phyloP scores from a whole-genome alignment of 2,113 vertebrate species.

The Catagonus wagneri region DNA sequence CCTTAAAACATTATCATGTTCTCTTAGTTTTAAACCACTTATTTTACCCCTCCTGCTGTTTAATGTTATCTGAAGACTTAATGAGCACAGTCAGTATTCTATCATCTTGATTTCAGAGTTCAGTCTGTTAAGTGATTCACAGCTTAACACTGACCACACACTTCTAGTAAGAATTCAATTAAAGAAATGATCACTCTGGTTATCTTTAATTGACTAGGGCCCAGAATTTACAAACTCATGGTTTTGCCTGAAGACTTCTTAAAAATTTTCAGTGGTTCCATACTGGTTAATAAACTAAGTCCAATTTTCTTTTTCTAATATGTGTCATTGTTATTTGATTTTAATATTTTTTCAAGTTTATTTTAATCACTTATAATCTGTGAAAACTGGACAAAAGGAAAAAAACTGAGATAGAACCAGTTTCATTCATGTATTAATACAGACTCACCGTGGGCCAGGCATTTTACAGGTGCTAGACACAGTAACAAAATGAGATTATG shows the following conservation, averaged over 20 bases:
- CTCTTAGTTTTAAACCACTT: neutral
- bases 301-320: neutral
- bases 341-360: neutral
- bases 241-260: neutral
- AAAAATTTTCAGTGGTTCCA: neutral
- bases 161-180: neutral
- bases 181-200: neutral
- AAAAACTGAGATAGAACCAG: neutral
- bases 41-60: neutral
- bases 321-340: neutral
- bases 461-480: neutral
- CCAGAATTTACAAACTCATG: neutral
- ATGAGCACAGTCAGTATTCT: neutral
- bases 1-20: neutral
- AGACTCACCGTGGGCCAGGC: neutral
- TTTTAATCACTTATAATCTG: neutral
- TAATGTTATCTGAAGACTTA: neutral
- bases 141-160: neutral
- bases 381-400: neutral
- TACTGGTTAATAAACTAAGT: neutral
- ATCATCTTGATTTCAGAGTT: neutral
- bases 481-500: neutral
- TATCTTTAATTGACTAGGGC: neutral
- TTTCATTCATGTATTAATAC: neutral
- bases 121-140: conserved; percentile 10